A percentile compares a stretch with the other conserved stretches of the same genome.
Evolutionary conservation across 1,140 invertebrate species (phyloP).

Genomic region (Drosophila sproati): DNA sequence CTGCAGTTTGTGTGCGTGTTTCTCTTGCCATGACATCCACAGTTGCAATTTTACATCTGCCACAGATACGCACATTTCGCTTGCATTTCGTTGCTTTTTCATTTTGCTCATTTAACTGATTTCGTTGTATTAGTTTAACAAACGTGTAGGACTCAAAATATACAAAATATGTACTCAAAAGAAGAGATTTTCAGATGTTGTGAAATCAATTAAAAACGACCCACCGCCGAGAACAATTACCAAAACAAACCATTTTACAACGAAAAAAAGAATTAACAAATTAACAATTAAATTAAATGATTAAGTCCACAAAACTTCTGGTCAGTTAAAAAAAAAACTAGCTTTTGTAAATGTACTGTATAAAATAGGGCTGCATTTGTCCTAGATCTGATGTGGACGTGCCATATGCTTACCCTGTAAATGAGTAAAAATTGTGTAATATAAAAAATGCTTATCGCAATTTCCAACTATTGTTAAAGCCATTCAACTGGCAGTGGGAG

Average conservation of each 20-base stretch:
- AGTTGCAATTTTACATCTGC: background rate
- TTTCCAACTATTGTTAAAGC: too few species aligned
- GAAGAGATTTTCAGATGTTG: background rate
- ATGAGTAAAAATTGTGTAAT: too few species aligned
- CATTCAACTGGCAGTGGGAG: too few species aligned
- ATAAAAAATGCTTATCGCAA: too few species aligned
- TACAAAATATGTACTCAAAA: background rate
- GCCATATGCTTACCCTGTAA: too few species aligned
- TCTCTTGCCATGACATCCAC: constrained; percentile 1
- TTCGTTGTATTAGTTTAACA: background rate
- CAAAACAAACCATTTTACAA: too few species aligned
- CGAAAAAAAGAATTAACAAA: too few species aligned
- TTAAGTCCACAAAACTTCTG: constrained; percentile 11
- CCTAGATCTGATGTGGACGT: too few species aligned
- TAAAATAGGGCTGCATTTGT: too few species aligned
- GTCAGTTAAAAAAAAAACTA: constrained; percentile 4
- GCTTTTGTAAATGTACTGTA: too few species aligned
- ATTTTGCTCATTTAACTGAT: background rate
- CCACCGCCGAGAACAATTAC: too few species aligned
- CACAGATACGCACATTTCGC: constrained; percentile 8
- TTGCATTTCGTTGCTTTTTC: background rate
- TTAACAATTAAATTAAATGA: background rate
- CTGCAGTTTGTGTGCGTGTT: constrained; percentile 4
- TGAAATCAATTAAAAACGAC: too few species aligned
- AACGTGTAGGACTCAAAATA: background rate